Conservation (phyloP, 2,888 invertebrate genomes). For the Cryptops parisi region DNA sequence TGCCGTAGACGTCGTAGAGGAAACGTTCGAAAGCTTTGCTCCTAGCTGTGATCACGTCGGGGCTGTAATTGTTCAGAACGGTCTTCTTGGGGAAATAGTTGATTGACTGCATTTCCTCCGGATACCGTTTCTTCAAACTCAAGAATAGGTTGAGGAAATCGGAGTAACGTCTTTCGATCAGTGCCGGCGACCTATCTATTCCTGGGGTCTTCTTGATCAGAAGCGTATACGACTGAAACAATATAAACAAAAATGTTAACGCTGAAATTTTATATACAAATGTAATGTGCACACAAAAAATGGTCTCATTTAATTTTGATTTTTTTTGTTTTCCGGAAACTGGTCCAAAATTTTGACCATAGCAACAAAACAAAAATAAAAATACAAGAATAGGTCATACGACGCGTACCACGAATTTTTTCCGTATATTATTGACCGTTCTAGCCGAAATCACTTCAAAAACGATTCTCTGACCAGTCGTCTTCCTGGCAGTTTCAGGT, state of each 20-base stretch:
- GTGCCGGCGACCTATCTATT: constrained; percentile 22
- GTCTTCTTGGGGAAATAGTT: constrained; percentile 33
- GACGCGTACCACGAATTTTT: constrained; percentile 12
- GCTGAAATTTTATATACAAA: no score
- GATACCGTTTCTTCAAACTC: constrained; percentile 23
- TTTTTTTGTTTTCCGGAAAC: background rate
- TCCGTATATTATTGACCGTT: constrained; percentile 3
- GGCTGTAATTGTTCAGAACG: constrained; percentile 31
- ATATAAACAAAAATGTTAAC: background rate
- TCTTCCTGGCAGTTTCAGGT: background rate
- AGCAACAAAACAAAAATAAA: no score
- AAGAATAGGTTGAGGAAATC: constrained; percentile 30
- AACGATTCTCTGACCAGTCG: constrained; percentile 5
- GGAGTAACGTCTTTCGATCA: constrained; percentile 30
- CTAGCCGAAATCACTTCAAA: constrained; percentile 9
- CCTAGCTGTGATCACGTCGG: constrained; percentile 30
- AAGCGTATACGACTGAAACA: constrained; percentile 9
- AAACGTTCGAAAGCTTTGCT: constrained; percentile 33
- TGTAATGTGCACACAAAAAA: background rate
- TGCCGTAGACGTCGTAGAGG: constrained; percentile 28
- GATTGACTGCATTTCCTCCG: constrained; percentile 24
- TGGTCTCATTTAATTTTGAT: background rate
- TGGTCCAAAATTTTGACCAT: no score
- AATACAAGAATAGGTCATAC: background rate
- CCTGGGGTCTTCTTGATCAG: constrained; percentile 10